Conservation (phyloP, 2,113 vertebrate genomes). For the Odocoileus hemionus region DNA sequence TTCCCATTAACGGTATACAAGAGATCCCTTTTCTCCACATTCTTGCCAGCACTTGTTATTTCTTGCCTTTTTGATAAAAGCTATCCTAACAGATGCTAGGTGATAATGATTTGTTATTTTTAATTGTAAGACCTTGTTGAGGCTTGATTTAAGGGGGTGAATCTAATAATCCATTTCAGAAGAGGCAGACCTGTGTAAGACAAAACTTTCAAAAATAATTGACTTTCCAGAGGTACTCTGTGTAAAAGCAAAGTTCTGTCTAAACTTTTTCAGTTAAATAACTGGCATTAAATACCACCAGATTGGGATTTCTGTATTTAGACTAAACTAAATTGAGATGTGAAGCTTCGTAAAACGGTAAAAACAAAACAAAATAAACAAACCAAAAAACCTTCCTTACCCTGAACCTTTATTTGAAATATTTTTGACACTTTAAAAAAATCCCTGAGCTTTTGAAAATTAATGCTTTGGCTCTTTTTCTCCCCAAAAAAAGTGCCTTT, state of each 20-base stretch:
- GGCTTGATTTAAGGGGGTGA: neutral
- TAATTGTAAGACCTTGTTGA: neutral
- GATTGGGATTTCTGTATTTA: slow-evolving; percentile 28
- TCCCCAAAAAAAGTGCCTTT: neutral
- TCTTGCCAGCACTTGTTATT: neutral
- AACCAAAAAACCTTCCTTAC: neutral
- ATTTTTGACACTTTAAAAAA: slow-evolving; percentile 20
- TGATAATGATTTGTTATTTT: slow-evolving; percentile 21
- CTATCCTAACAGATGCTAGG: neutral
- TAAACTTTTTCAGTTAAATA: neutral
- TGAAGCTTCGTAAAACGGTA: slow-evolving; percentile 5
- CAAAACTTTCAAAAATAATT: neutral
- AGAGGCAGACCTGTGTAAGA: neutral
- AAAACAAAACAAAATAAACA: slow-evolving; percentile 39
- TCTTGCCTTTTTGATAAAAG: neutral
- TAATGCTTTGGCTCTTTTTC: neutral
- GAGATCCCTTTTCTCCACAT: neutral
- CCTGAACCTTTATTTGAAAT: neutral
- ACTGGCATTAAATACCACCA: slow-evolving; percentile 28
- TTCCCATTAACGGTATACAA: neutral
- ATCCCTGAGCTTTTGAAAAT: neutral
- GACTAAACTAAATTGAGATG: slow-evolving; percentile 22
- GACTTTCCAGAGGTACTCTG: slow-evolving; percentile 4
- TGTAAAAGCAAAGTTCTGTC: neutral
- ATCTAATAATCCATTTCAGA: neutral